Conservation (phyloP, 2,113 vertebrate genomes). For the Tetraodon nigroviridis region DNA sequence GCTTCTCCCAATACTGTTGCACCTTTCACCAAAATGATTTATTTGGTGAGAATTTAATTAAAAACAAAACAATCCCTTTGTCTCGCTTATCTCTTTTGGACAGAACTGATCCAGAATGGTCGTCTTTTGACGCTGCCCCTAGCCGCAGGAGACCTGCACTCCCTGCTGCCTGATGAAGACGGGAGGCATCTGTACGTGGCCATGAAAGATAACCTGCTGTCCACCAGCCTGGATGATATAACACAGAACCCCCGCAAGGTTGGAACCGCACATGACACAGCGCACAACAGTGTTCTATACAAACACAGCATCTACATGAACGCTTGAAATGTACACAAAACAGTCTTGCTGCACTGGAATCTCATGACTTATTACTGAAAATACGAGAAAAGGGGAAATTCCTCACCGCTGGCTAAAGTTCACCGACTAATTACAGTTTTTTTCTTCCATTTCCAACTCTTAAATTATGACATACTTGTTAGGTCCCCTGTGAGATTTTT, state of each 20-base stretch:
- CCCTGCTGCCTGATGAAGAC: slow-evolving; percentile 74
- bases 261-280: slow-evolving; percentile 16
- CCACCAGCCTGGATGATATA: slow-evolving; percentile 76
- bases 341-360: too few species aligned
- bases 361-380: too few species aligned
- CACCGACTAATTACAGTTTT: too few species aligned
- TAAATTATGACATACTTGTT: too few species aligned
- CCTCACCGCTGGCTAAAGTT: too few species aligned
- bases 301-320: too few species aligned
- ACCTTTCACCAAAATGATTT: background rate
- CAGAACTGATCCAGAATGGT: slow-evolving; percentile 75
- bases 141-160: slow-evolving; percentile 70
- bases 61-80: background rate
- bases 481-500: too few species aligned
- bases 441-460: too few species aligned
- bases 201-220: slow-evolving; percentile 77
- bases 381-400: too few species aligned
- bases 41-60: background rate
- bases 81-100: background rate
- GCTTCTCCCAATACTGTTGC: too few species aligned
- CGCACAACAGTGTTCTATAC: too few species aligned
- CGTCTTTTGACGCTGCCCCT: slow-evolving; percentile 71
- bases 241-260: slow-evolving; percentile 75
- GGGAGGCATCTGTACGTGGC: slow-evolving; percentile 72
- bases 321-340: too few species aligned